A percentile compares a stretch with the other conserved stretches of the same genome.
phyloP scores from a whole-genome alignment of 2,888 invertebrate genomes.

The Dasysyrphus albostriatus region DNA sequence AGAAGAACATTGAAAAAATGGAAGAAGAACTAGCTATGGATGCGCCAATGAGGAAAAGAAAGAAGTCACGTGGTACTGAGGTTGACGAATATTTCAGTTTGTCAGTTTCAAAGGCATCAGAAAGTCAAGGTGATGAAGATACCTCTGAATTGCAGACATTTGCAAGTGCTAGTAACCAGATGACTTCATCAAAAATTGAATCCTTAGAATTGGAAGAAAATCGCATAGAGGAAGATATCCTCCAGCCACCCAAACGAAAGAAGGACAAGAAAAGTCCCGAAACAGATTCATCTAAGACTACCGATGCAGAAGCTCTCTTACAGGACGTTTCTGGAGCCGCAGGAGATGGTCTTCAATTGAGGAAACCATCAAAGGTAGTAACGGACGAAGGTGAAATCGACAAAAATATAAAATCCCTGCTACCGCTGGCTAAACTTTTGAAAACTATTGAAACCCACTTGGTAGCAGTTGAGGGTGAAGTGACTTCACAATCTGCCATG shows the following conservation, averaged over 20 bases:
- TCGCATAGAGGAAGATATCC: conserved; percentile 77
- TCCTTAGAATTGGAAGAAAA: conserved; percentile 83
- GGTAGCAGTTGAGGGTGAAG: conserved; percentile 87
- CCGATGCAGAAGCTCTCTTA: conserved; percentile 83
- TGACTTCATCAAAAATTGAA: conserved; percentile 84
- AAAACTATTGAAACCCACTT: conserved; percentile 85
- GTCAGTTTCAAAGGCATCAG: conserved; percentile 85
- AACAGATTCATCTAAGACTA: conserved; percentile 83
- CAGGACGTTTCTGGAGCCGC: conserved; percentile 86
- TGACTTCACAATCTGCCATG: conserved; percentile 87
- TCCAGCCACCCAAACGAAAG: conserved; percentile 81
- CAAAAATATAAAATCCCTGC: conserved; percentile 83
- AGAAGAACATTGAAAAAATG: conserved; percentile 83
- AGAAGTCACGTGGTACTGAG: conserved; percentile 88
- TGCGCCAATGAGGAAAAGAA: conserved; percentile 85
- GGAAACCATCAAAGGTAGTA: conserved; percentile 80
- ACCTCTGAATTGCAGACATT: conserved; percentile 88
- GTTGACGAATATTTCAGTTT: conserved; percentile 88
- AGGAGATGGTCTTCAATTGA: conserved; percentile 84
- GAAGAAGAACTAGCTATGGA: conserved; percentile 86
- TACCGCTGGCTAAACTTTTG: conserved; percentile 83
- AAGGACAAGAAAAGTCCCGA: conserved; percentile 82
- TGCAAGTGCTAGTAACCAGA: conserved; percentile 88
- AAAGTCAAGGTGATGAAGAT: conserved; percentile 85
- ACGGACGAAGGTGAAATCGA: conserved; percentile 85